Conservation (phyloP, 2,888 invertebrate species). For the Hydrotaea cyrtoneurina region DNA sequence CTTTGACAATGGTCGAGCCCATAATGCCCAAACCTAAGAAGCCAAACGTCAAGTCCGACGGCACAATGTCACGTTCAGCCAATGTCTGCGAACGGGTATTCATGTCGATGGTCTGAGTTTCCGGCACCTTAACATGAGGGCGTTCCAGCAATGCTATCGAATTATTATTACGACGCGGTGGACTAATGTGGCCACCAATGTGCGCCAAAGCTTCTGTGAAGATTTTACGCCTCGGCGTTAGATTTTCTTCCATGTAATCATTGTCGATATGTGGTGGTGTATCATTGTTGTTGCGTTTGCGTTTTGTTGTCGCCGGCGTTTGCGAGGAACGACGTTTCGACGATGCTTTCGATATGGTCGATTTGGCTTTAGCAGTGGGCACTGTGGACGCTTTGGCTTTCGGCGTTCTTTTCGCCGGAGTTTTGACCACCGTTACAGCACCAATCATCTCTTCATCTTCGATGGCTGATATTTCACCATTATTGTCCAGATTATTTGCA, state of each 20-base stretch:
- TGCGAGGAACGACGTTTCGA: constrained; percentile 75
- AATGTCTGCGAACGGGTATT: constrained; percentile 88
- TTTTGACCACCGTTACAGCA: constrained; percentile 58
- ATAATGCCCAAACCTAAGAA: constrained; percentile 97
- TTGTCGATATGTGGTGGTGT: constrained; percentile 81
- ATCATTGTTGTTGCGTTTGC: constrained; percentile 81
- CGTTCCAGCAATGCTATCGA: constrained; percentile 79
- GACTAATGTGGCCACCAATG: constrained; percentile 69
- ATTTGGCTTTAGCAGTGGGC: constrained; percentile 71
- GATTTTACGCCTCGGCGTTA: constrained; percentile 73
- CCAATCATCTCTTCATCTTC: constrained; percentile 55
- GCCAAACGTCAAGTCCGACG: constrained; percentile 93
- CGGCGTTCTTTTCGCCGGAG: constrained; percentile 74
- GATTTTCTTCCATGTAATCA: constrained; percentile 70
- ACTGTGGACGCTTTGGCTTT: constrained; percentile 75
- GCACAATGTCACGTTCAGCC: constrained; percentile 91
- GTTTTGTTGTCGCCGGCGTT: constrained; percentile 77
- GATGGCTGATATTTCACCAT: constrained; percentile 65
- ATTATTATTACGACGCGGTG: constrained; percentile 75
- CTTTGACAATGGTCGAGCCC: constrained; percentile 97
- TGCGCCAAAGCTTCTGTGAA: constrained; percentile 73
- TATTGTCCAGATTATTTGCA: constrained; percentile 68
- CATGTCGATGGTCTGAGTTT: constrained; percentile 89
- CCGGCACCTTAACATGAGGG: constrained; percentile 82
- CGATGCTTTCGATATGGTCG: constrained; percentile 67